phyloP scores from a whole-genome alignment of 1,140 invertebrate species.

The Mercenaria mercenaria region DNA sequence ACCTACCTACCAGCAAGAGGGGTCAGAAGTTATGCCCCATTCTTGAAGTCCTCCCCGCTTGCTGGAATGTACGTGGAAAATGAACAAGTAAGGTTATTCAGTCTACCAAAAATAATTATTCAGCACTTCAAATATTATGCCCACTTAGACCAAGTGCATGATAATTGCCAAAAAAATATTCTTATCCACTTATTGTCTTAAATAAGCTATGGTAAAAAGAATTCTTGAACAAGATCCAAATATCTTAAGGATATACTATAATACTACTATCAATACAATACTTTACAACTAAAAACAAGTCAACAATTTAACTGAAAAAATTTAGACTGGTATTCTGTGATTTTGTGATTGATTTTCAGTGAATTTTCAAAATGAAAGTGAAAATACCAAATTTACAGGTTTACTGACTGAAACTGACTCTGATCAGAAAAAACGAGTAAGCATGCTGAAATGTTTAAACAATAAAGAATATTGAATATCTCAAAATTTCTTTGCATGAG shows the following conservation, averaged over 20 bases:
- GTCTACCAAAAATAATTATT: background rate
- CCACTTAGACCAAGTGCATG: background rate
- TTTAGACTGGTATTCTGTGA: no score
- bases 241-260: background rate
- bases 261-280: background rate
- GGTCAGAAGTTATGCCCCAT: conserved; percentile 52
- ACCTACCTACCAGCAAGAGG: conserved; percentile 61
- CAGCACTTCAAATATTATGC: no score
- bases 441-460: no score
- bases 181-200: background rate
- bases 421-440: no score
- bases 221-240: background rate
- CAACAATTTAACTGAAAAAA: no score
- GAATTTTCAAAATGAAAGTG: no score
- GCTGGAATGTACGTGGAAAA: conserved; percentile 30
- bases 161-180: background rate
- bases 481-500: no score
- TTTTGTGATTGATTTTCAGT: no score
- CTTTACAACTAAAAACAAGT: no score
- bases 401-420: no score
- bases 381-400: no score
- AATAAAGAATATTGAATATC: no score
- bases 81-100: conserved; percentile 30
- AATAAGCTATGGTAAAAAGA: background rate
- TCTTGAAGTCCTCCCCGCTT: conserved; percentile 48